These are phyloP conservation scores for Phyllostomus discolor DNA, from an alignment of 2,113 vertebrate genomes.

Conservation along the genomic window DNA sequence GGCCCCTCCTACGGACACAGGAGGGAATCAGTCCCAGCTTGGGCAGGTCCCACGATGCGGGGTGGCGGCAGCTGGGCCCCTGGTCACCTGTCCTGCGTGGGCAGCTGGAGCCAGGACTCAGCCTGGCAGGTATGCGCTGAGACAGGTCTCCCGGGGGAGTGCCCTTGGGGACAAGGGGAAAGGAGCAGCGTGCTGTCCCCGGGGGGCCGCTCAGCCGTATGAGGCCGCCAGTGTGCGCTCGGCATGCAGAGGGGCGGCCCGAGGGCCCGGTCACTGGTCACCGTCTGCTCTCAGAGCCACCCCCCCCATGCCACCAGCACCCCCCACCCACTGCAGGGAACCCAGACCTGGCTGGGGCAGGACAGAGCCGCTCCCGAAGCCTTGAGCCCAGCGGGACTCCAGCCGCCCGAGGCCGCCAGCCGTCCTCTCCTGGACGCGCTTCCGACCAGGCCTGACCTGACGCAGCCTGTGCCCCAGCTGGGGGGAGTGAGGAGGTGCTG, in stretches of 20 bases:
- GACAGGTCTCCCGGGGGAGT: background rate
- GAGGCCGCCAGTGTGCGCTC: background rate
- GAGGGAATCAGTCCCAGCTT: rapidly evolving
- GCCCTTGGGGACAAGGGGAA: background rate
- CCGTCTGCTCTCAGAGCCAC: background rate
- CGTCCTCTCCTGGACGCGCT: rapidly evolving
- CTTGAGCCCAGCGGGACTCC: background rate
- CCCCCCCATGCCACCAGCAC: rapidly evolving
- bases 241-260: background rate
- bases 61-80: background rate
- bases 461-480: rapidly evolving
- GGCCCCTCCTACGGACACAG: background rate
- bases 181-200: rapidly evolving
- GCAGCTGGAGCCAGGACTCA: background rate
- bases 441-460: background rate
- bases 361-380: background rate
- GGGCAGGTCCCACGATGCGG: too few species aligned
- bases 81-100: background rate
- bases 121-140: background rate
- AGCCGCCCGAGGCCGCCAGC: rapidly evolving
- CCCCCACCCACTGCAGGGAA: rapidly evolving
- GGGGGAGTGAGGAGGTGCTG: background rate
- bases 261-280: too few species aligned
- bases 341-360: background rate
- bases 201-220: background rate